Evolutionary conservation across 2,113 vertebrate species (phyloP), one percentile per base, ranked within the genome.

Genomic region (Sturnira hondurensis): DNA sequence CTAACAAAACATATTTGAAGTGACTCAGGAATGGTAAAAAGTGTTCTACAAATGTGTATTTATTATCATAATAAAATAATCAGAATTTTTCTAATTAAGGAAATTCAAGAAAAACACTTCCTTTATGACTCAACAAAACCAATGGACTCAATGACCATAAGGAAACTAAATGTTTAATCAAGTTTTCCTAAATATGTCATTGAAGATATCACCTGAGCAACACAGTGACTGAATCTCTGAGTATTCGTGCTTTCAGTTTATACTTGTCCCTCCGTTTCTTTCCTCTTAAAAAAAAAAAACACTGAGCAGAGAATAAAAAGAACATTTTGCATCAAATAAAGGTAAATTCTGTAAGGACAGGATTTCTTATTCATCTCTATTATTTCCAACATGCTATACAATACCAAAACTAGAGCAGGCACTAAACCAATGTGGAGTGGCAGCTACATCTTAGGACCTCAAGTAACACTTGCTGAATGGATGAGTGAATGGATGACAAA

Each of bases 281-380:
- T 47, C 87, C 38, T 36, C 15, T 13, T 56, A 56, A 78, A 78
- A 54, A 36, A 47, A 83, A 28, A 70, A 91, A n/a, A n/a, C 28
- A 91, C 2, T 65, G 15, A 82, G 82, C 28, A 86, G 47, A 80
- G 41, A 86, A 70, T 41, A 71, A 58, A 70, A 88, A 43, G 47
- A 94, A 5, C 28, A 68, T 65, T 91, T 89, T 68, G 63, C 31
- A 74, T 20, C 36, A 96, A 96, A 92, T 86, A 28, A 96, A 96
- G 5, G 4, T 63, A 92, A 82, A 36, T 74, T 87, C 15, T 91
- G 61, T 76, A 86, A 85, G 26, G n/a, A 63, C 15, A 90, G 7
- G 74, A 13, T 73, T 83, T 86, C 47, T 65, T 80, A 71, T 13
- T 92, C 45, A 92, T 54, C 61, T 90, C 26, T 67, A 38, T 45